Base-by-base conservation (phyloP, 2,888 invertebrate genomes). In the Sepioteuthis lessoniana region DNA sequence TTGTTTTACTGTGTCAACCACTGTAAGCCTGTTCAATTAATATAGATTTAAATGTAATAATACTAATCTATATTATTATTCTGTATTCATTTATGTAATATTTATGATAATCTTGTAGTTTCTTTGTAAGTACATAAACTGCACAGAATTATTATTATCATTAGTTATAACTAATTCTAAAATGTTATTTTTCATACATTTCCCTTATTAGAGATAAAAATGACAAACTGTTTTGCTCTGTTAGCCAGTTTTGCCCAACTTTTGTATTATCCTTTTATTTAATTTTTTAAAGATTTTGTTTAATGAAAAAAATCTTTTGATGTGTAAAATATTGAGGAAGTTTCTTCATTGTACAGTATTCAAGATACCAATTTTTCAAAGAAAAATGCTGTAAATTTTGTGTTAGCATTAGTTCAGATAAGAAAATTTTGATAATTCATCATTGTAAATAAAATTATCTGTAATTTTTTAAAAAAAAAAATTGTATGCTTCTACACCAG, bases 351-450 rank as follows among this genome's bases (percentile, higher is more conserved):
- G 76, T 76, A 76, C 76, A 76, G 35, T 76, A 76, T 76, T 76
- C n/a, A 76, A 76, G 35, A 76, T 35, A 76, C 76, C 76, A 76
- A 76, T 76, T 76, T 76, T 76, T 76, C n/a, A n/a, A 76, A 35
- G n/a, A 76, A 76, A 76, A 76, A 35, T 76, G 76, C 76, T 76
- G 76, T 76, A 76, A 76, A 76, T 76, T n/a, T 55, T 55, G 55
- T 55, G 55, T 55, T 55, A 55, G 55, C 55, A 28, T 76, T 76
- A 76, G 76, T 76, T 76, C n/a, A 76, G 76, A 76, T 76, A n/a
- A 13, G 16, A 76, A 35, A n/a, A 76, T 76, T 76, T 76, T 76
- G 76, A 76, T 76, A 76, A 76, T 76, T 76, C 76, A 76, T 35
- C n/a, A n/a, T 10, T 76, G n/a, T n/a, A n/a, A 76, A 76, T n/a